phyloP scores from a whole-genome alignment of 2,113 vertebrate genomes.

The Saguinus midas region DNA sequence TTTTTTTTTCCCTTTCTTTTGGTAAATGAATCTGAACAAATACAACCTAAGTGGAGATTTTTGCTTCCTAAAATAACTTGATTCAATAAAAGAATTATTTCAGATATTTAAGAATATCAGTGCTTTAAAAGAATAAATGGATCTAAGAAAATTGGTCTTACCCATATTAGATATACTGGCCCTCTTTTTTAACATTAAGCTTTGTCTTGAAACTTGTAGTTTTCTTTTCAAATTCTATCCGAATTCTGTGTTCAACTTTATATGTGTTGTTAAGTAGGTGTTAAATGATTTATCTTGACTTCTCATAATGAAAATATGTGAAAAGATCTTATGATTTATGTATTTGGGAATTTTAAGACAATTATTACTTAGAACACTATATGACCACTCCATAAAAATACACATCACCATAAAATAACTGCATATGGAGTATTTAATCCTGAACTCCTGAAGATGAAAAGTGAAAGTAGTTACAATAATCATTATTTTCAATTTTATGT shows the following conservation, averaged over 20 bases:
- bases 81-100: background rate
- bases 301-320: constrained; percentile 82
- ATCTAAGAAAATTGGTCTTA: background rate
- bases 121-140: background rate
- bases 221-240: constrained; percentile 76
- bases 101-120: background rate
- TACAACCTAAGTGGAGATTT: background rate
- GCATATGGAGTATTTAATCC: constrained; percentile 85
- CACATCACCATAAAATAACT: constrained; percentile 85
- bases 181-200: background rate
- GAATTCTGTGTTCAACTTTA: constrained; percentile 67
- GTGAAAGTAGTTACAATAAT: constrained; percentile 87
- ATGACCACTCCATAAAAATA: constrained; percentile 85
- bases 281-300: constrained; percentile 83
- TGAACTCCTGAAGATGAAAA: constrained; percentile 85
- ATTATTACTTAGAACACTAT: constrained; percentile 85
- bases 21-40: background rate
- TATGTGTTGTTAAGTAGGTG: constrained; percentile 78
- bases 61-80: background rate
- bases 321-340: constrained; percentile 85
- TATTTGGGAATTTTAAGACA: constrained; percentile 85
- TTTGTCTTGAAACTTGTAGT: constrained; percentile 67
- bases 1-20: background rate
- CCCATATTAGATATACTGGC: background rate
- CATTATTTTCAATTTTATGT: constrained; percentile 89